A percentile compares a stretch with the other conserved stretches of the same genome.
Conservation (phyloP, 1,140 invertebrate genomes). For the Thrips palmi region DNA sequence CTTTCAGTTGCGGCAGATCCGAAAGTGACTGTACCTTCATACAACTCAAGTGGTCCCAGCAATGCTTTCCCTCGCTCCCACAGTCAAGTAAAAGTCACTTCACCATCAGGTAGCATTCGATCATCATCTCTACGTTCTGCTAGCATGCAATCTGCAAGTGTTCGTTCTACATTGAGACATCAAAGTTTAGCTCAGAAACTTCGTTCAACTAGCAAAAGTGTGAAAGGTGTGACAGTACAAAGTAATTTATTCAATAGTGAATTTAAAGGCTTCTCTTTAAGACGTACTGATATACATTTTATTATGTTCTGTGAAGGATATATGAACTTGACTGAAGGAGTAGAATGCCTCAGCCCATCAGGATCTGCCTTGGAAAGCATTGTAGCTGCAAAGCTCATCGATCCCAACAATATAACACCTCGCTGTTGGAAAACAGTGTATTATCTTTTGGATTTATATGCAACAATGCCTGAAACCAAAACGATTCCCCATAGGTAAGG, state of each 20-base stretch:
- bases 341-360: constrained; percentile 35
- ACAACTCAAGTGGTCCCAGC: too few species aligned
- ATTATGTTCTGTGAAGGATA: constrained; percentile 27
- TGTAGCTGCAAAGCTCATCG: too few species aligned
- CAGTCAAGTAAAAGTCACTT: constrained; percentile 23
- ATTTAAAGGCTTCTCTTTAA: too few species aligned
- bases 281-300: too few species aligned
- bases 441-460: constrained; percentile 79
- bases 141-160: too few species aligned
- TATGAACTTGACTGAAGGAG: constrained; percentile 47
- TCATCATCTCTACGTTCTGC: too few species aligned
- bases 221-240: constrained; percentile 46
- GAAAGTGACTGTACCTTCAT: too few species aligned
- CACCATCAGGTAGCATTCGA: constrained; percentile 41
- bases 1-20: too few species aligned
- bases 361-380: constrained; percentile 37
- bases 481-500: constrained; percentile 45
- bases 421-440: constrained; percentile 91
- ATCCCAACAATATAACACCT: constrained; percentile 38
- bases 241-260: too few species aligned
- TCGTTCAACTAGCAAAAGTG: constrained; percentile 61
- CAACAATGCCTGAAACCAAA: constrained; percentile 85
- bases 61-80: constrained; percentile 11
- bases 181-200: constrained; percentile 76
- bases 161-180: too few species aligned